phyloP scores from a whole-genome alignment of 2,113 vertebrate genomes.

The Hystrix cristata region DNA sequence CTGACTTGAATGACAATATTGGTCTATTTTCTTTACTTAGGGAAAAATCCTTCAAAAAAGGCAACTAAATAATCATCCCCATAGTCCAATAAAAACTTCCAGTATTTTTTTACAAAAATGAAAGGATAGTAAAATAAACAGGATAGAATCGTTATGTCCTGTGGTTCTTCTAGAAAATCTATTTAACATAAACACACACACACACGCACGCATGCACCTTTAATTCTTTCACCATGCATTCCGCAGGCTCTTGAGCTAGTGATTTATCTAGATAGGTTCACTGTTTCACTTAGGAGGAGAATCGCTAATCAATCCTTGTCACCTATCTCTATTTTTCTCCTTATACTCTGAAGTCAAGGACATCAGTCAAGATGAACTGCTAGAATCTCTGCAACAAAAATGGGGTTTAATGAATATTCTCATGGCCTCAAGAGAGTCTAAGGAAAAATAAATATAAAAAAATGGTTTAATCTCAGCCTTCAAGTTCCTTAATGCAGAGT shows the following conservation, averaged over 20 bases:
- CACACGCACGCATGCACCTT: background rate
- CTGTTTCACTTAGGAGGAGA: slow-evolving; percentile 71
- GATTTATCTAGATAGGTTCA: slow-evolving; percentile 81
- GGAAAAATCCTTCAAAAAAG: background rate
- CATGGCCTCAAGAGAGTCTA: slow-evolving; percentile 41
- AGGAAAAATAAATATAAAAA: slow-evolving; percentile 4
- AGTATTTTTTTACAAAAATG: background rate
- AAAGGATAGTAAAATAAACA: background rate
- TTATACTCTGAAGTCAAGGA: slow-evolving; percentile 83
- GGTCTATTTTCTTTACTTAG: slow-evolving; percentile 10
- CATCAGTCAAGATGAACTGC: slow-evolving; percentile 84
- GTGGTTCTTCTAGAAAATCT: slow-evolving; percentile 65
- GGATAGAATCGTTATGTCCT: slow-evolving; percentile 47
- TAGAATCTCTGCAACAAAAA: slow-evolving; percentile 76
- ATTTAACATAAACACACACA: slow-evolving; percentile 3
- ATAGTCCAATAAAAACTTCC: background rate
- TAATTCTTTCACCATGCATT: slow-evolving; percentile 75
- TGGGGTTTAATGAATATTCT: slow-evolving; percentile 71
- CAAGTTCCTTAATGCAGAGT: slow-evolving; percentile 55
- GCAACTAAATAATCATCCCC: background rate
- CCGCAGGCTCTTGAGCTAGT: slow-evolving; percentile 36
- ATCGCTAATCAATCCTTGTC: slow-evolving; percentile 86
- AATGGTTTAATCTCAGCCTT: slow-evolving; percentile 59
- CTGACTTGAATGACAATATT: background rate
- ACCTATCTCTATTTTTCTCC: slow-evolving; percentile 81